phyloP scores from a whole-genome alignment of 2,113 vertebrate species.

The Leptosomus discolor region DNA sequence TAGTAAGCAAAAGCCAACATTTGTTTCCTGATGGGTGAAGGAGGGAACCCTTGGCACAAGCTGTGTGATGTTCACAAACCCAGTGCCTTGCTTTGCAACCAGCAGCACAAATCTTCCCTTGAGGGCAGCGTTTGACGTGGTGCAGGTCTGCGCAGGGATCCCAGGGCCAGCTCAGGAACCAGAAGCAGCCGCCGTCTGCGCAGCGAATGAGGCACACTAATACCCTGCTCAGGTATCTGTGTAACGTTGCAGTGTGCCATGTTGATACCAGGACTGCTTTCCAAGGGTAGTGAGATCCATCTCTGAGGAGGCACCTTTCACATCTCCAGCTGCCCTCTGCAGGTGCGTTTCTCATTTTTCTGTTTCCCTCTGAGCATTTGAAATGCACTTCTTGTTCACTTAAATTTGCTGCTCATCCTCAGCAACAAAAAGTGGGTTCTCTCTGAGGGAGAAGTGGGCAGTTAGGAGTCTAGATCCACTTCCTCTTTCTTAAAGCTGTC shows the following conservation, averaged over 20 bases:
- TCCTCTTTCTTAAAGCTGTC: neutral
- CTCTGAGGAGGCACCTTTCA: neutral
- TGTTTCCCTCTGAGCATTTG: neutral
- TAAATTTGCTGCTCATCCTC: neutral
- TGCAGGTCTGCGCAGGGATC: neutral
- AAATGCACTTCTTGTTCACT: neutral
- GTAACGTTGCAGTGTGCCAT: fast-evolving
- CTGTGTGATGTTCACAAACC: neutral
- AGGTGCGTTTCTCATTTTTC: neutral
- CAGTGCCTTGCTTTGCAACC: neutral
- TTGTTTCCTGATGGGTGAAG: neutral
- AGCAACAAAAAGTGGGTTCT: neutral
- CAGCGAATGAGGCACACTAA: neutral
- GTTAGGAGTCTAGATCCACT: neutral
- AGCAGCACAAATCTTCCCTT: neutral
- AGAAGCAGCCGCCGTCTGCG: neutral
- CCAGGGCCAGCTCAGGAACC: neutral
- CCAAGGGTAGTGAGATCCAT: neutral
- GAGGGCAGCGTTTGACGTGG: fast-evolving
- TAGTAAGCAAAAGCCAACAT: neutral
- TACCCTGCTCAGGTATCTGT: fast-evolving
- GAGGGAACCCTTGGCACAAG: neutral
- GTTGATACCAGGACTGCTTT: neutral
- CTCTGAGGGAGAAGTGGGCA: neutral
- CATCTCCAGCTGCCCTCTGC: neutral